Evolutionary conservation across 2,888 invertebrate species (phyloP).

Genomic region (Sussaba pulchella): DNA sequence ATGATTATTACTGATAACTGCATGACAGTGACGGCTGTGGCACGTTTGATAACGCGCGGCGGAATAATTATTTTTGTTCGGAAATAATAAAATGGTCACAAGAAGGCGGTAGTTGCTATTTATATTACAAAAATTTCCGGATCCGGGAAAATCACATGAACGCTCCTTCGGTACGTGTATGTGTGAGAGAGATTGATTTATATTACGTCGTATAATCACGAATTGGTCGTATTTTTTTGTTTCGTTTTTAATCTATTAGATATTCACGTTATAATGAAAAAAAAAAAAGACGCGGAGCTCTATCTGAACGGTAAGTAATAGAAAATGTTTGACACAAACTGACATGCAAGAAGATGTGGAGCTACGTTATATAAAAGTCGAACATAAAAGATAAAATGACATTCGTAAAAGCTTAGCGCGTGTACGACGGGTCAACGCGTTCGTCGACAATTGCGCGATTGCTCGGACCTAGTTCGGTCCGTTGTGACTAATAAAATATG

Average conservation of each 20-base stretch:
- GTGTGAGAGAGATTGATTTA: conserved; percentile 44
- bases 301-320: conserved; percentile 21
- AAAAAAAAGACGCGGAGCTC: conserved; percentile 33
- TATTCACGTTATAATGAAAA: conserved; percentile 17
- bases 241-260: conserved; percentile 29
- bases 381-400: conserved; percentile 25
- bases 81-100: conserved; percentile 25
- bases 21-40: conserved; percentile 17
- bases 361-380: conserved; percentile 27
- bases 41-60: conserved; percentile 13
- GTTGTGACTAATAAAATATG: conserved; percentile 13
- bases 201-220: conserved; percentile 56
- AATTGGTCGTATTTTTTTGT: conserved; percentile 58
- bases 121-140: conserved; percentile 27
- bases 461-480: conserved; percentile 3
- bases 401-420: conserved; percentile 19
- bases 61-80: conserved; percentile 25
- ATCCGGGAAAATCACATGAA: conserved; percentile 50
- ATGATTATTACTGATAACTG: conserved; percentile 31
- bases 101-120: conserved; percentile 37
- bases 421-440: conserved; percentile 4
- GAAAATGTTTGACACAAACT: conserved; percentile 23
- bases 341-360: conserved; percentile 23
- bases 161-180: conserved; percentile 32
- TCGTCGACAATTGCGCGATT: conserved; percentile 10